Conservation (phyloP, 2,797 vertebrate genomes). For the Austrolebias charrua region DNA sequence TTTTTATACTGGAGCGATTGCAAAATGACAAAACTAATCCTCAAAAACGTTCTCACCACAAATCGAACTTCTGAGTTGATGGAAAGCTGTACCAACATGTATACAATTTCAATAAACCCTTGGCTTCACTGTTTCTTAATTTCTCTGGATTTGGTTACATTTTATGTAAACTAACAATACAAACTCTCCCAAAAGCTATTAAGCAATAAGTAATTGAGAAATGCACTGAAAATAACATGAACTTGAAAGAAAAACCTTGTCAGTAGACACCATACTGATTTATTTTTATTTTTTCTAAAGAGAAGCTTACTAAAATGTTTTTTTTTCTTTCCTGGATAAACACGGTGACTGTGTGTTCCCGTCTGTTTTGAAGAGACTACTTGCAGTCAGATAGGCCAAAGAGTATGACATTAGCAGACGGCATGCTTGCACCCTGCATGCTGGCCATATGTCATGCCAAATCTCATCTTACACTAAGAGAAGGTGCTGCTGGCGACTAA, state of each 20-base stretch:
- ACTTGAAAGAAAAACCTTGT: neutral
- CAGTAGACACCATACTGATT: neutral
- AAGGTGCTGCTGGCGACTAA: conserved; percentile 50
- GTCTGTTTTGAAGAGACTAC: conserved; percentile 11
- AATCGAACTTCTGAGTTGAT: too few species aligned
- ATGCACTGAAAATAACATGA: neutral
- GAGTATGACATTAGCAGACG: conserved; percentile 61
- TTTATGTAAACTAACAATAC: too few species aligned
- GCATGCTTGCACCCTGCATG: conserved; percentile 35
- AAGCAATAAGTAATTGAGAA: too few species aligned
- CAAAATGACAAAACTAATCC: too few species aligned
- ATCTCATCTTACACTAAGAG: conserved; percentile 32
- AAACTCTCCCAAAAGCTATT: too few species aligned
- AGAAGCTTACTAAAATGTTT: neutral
- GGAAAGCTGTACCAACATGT: too few species aligned
- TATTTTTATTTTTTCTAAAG: neutral
- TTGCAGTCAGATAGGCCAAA: conserved; percentile 50
- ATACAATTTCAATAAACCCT: too few species aligned
- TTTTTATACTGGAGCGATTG: too few species aligned
- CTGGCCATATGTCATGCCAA: conserved; percentile 61
- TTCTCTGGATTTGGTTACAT: too few species aligned
- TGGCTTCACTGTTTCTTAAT: too few species aligned
- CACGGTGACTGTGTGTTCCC: conserved; percentile 1
- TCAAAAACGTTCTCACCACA: too few species aligned
- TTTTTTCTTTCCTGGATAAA: neutral